Percentiles rank a stretch among this genome's conserved stretches.
Conservation (phyloP, 2,888 invertebrate genomes). For the Conomelus anceps region DNA sequence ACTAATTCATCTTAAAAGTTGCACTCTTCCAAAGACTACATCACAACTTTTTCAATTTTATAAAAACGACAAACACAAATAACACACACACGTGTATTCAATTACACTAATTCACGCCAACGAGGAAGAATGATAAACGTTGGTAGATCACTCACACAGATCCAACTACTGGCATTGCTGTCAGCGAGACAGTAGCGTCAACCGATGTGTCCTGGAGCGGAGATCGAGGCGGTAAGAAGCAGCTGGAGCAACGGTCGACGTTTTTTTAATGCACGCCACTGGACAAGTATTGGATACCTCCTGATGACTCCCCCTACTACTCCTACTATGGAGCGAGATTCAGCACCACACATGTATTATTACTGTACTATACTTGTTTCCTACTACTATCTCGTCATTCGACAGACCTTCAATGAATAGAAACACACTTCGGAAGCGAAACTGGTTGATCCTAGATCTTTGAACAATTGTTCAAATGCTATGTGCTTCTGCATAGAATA, state of each 20-base stretch:
- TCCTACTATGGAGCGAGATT: not conserved
- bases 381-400: not conserved
- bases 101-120: not conserved
- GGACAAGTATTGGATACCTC: not conserved
- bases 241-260: not conserved
- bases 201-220: not conserved
- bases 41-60: not conserved
- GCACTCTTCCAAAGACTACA: too few relatives aligned
- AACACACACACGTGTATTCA: not conserved
- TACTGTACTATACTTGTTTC: not conserved
- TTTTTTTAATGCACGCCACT: not conserved
- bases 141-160: not conserved
- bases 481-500: too few relatives aligned
- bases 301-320: not conserved
- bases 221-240: not conserved
- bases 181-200: not conserved
- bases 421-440: not conserved
- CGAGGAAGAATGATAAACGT: too few relatives aligned
- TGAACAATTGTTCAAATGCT: too few relatives aligned
- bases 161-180: not conserved
- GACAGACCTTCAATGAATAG: not conserved
- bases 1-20: too few relatives aligned
- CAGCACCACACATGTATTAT: not conserved
- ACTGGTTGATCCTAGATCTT: too few relatives aligned
- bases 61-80: not conserved